Evolutionary conservation across 2,113 vertebrate species (phyloP).

Genomic region (Phyllostomus discolor): DNA sequence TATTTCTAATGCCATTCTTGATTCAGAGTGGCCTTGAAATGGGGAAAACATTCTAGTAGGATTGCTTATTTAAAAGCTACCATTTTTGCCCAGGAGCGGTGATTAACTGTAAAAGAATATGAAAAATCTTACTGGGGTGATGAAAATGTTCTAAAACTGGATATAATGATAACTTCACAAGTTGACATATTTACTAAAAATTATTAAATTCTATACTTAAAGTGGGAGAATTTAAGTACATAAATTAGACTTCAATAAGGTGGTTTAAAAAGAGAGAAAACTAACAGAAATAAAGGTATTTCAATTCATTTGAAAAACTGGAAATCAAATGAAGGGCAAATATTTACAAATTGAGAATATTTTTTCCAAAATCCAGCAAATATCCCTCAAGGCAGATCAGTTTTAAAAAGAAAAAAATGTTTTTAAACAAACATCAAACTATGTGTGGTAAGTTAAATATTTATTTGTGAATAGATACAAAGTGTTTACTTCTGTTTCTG

Average conservation of each 20-base stretch:
- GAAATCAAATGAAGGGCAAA: background rate
- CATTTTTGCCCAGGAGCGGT: background rate
- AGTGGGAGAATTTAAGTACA: background rate
- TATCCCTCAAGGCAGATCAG: background rate
- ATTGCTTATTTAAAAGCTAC: background rate
- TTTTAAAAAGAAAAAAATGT: background rate
- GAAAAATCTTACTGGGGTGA: background rate
- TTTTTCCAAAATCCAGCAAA: conserved; percentile 12
- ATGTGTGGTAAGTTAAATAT: background rate
- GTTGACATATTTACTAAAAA: background rate
- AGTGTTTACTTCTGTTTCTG: background rate
- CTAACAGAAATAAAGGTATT: background rate
- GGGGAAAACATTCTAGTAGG: background rate
- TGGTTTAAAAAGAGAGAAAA: background rate
- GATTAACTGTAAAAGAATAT: background rate
- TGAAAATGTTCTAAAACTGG: background rate
- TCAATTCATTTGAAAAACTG: background rate
- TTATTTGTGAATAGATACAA: background rate
- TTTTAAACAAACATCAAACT: background rate
- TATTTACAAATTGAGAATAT: background rate
- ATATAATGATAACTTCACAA: background rate
- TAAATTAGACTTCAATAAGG: background rate
- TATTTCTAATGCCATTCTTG: background rate
- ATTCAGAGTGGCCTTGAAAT: background rate
- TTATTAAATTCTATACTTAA: background rate